phyloP scores from a whole-genome alignment of 2,888 invertebrate genomes.

The Drepana falcataria region DNA sequence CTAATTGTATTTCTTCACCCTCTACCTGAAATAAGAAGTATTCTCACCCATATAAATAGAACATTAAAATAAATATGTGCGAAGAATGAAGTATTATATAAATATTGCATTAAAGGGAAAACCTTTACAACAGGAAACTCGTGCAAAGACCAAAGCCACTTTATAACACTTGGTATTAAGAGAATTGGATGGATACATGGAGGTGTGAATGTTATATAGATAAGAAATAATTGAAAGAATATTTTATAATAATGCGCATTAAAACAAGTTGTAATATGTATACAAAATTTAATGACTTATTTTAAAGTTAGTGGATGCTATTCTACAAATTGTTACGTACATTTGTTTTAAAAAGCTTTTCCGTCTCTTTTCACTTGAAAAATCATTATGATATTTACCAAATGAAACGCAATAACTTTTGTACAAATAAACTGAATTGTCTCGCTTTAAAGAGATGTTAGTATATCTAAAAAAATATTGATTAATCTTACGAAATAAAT shows the following conservation, averaged over 20 bases:
- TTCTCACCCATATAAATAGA: constrained; percentile 75
- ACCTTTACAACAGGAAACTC: constrained; percentile 34
- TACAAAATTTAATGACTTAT: constrained; percentile 49
- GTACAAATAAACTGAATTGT: constrained; percentile 18
- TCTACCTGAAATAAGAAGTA: constrained; percentile 78
- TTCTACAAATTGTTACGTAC: constrained; percentile 37
- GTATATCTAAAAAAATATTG: constrained; percentile 8
- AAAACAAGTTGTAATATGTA: constrained; percentile 54
- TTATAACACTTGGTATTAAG: constrained; percentile 62
- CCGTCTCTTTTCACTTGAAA: constrained; percentile 14
- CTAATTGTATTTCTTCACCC: constrained; percentile 76
- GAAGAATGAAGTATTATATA: constrained; percentile 16
- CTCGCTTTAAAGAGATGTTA: constrained; percentile 47
- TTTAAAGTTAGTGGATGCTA: constrained; percentile 45
- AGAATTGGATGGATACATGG: constrained; percentile 27
- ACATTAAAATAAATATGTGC: constrained; percentile 36
- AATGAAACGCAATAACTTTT: constrained; percentile 30
- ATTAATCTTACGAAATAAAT: constrained; percentile 11
- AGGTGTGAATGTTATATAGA: constrained; percentile 23
- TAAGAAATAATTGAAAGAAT: constrained; percentile 27
- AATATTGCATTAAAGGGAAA: constrained; percentile 24
- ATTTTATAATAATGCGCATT: constrained; percentile 33
- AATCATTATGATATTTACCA: neutral
- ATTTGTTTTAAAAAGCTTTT: constrained; percentile 35
- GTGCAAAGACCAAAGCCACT: constrained; percentile 77